Base-by-base conservation (phyloP, 2,797 vertebrate species). In the Sebastes trivittatus region DNA sequence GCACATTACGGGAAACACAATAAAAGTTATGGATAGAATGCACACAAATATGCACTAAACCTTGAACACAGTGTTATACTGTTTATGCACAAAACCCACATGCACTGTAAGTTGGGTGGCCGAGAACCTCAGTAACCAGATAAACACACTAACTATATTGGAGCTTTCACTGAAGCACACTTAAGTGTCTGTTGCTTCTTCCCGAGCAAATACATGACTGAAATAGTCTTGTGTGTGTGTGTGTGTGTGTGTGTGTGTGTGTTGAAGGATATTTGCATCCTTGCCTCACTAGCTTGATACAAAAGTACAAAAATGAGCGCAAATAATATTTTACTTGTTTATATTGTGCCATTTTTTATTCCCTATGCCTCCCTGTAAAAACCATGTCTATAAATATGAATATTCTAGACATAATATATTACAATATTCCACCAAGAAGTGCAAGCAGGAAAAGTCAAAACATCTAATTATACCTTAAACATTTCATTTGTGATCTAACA, bases 61-160 rank as follows among this genome's bases (percentile, higher is more conserved):
- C n/a, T 56, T 67, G 7, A 38, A 75, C 27, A 54, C 10, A 66
- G 4, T 72, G 10, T 20, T 22, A 11, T 58, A 29, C 8, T 58
- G 62, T 75, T 77, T 56, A 55, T 60, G 54, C 69, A 70, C 23
- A 46, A 42, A 76, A 63, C 67, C 64, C 69, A 59, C 46, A 56
- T 25, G 23, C 58, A 78, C 78, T 78, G 83, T 85, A 46, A 67
- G 85, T 46, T 68, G 79, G 87, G 83, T 88, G 81, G 88, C 83
- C 88, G 16, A 74, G 59, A 83, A 90, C 87, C 89, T 92, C 86
- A 86, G 83, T 16, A 70, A 91, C 92, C 89, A 91, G 79, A 91
- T 69, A 94, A 93, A 93, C 83, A 92, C 13, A 56, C 72, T 69
- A 83, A 89, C 75, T 90, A 85, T 77, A 86, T 77, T 72, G 73